Percentiles rank a stretch among this genome's conserved stretches.
These are phyloP conservation scores for Drosophila diplacantha DNA, from an alignment of 2,888 invertebrate species.

Conservation along the genomic window DNA sequence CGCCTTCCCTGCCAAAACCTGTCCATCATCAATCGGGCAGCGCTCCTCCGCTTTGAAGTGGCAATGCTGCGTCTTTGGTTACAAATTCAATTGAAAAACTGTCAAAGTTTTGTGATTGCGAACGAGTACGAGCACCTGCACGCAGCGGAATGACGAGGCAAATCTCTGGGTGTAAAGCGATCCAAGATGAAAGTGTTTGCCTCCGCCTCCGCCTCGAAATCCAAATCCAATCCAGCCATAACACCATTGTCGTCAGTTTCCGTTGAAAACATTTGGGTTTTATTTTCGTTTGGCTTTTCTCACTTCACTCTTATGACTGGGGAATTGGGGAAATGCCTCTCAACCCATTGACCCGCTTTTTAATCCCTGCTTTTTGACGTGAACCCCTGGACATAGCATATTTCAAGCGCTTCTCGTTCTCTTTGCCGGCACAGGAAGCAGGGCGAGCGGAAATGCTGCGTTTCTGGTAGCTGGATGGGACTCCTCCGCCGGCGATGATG, in stretches of 20 bases:
- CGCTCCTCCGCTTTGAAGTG: slow-evolving; percentile 62
- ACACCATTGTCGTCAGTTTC: slow-evolving; percentile 22
- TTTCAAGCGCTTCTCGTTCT: background rate
- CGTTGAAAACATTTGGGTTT: slow-evolving; percentile 57
- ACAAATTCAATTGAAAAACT: slow-evolving; percentile 74
- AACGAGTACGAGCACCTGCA: slow-evolving; percentile 28
- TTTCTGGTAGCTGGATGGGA: slow-evolving; percentile 63
- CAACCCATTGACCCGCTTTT: background rate
- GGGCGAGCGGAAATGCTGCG: background rate
- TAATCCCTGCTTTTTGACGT: too few relatives aligned
- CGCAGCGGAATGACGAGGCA: slow-evolving; percentile 16
- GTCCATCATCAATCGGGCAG: slow-evolving; percentile 16
- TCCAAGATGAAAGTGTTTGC: slow-evolving; percentile 69
- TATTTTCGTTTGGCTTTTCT: slow-evolving; percentile 37
- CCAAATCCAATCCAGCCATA: background rate
- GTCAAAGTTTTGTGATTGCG: slow-evolving; percentile 57
- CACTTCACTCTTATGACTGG: slow-evolving; percentile 4
- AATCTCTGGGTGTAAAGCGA: slow-evolving; percentile 58
- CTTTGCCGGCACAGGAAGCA: background rate
- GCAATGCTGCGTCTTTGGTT: slow-evolving; percentile 68
- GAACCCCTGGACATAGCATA: background rate
- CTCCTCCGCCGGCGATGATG: slow-evolving; percentile 60
- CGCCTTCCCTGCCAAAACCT: background rate
- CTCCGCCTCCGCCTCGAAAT: background rate
- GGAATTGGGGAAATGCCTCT: background rate